phyloP scores from a whole-genome alignment of 2,888 invertebrate genomes.

The Heliconius ethilla region DNA sequence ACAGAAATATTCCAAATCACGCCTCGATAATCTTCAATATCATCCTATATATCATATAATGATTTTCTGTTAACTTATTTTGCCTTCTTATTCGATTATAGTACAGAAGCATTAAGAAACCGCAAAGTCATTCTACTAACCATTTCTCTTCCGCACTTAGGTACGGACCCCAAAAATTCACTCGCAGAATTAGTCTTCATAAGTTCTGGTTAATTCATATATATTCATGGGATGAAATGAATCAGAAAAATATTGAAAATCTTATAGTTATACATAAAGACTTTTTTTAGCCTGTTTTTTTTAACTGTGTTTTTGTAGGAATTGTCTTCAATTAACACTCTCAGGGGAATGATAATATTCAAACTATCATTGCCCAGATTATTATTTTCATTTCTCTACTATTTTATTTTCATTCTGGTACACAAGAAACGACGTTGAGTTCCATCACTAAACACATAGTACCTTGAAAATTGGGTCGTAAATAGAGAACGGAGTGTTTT shows the following conservation, averaged over 20 bases:
- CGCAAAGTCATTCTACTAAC: constrained; percentile 65
- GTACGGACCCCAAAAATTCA: constrained; percentile 65
- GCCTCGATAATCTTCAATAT: constrained; percentile 45
- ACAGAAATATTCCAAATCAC: constrained; percentile 34
- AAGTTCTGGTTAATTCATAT: constrained; percentile 70
- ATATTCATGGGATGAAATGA: constrained; percentile 46
- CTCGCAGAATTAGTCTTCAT: constrained; percentile 66
- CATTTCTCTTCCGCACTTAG: constrained; percentile 72
- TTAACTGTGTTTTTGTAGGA: background rate
- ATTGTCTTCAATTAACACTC: no score
- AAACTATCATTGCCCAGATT: no score
- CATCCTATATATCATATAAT: constrained; percentile 54
- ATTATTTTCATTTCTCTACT: no score
- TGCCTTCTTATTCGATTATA: constrained; percentile 70
- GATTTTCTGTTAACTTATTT: constrained; percentile 66
- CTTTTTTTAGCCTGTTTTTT: background rate
- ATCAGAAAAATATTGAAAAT: constrained; percentile 33
- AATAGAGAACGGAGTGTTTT: no score
- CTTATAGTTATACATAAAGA: background rate
- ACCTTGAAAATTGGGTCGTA: no score
- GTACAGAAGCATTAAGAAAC: constrained; percentile 61
- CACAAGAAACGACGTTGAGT: background rate
- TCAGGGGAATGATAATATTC: no score
- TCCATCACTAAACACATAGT: background rate
- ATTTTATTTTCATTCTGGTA: background rate